These are phyloP conservation scores for Orthosia cruda DNA, from an alignment of 2,888 invertebrate species.

Conservation along the genomic window DNA sequence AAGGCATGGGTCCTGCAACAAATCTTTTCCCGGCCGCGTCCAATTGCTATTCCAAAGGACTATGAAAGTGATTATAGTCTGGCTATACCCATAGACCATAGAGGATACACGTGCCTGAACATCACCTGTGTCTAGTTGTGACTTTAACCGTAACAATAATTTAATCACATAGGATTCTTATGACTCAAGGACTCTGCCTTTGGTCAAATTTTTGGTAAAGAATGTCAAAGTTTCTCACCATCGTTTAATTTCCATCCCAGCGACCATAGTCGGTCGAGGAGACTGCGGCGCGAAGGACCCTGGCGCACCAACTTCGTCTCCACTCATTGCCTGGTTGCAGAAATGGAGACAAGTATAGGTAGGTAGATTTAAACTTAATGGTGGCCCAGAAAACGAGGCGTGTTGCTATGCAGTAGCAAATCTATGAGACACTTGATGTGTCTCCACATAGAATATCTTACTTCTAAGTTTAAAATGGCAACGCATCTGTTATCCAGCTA, in stretches of 20 bases:
- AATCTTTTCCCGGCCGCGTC: not conserved
- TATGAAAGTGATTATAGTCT: not conserved
- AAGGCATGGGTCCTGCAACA: not conserved
- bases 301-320: conserved; percentile 76
- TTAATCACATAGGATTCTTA: not conserved
- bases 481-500: too few species aligned
- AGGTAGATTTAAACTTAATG: too few species aligned
- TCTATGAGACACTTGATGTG: too few species aligned
- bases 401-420: too few species aligned
- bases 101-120: not conserved
- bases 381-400: too few species aligned
- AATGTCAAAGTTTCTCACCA: conserved; percentile 70
- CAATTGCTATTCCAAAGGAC: not conserved
- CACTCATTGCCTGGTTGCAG: conserved; percentile 66
- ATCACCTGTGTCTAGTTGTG: not conserved
- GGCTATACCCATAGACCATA: too few species aligned
- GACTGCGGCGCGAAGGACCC: conserved; percentile 73
- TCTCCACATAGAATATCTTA: too few species aligned
- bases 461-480: too few species aligned
- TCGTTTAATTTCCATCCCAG: conserved; percentile 78
- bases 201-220: not conserved
- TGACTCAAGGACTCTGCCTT: not conserved
- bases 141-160: not conserved
- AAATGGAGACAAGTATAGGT: not conserved
- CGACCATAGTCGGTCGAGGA: conserved; percentile 73